Conservation (phyloP, 2,113 vertebrate species). For the Stomatorhinus ivindoensis region DNA sequence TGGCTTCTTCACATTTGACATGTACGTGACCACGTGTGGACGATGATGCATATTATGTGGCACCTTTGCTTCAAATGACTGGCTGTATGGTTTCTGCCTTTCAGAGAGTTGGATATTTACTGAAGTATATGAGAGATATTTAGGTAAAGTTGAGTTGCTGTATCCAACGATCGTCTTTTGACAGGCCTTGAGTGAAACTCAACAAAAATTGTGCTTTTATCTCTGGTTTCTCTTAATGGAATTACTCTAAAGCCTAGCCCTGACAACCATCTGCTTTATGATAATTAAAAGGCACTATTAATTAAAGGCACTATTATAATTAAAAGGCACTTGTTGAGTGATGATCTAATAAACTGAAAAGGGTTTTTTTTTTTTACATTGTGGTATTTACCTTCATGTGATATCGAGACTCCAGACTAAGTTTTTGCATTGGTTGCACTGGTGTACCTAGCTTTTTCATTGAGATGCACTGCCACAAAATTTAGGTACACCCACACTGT, state of each 20-base stretch:
- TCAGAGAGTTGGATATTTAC: background rate
- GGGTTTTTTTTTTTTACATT: too few relatives aligned
- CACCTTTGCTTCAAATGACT: background rate
- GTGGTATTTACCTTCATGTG: too few relatives aligned
- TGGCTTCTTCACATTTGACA: background rate
- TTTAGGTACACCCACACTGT: too few relatives aligned
- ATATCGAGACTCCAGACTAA: too few relatives aligned
- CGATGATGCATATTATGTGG: background rate
- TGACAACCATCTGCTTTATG: slow-evolving; percentile 36
- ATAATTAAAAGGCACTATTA: slow-evolving; percentile 29
- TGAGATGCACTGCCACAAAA: too few relatives aligned
- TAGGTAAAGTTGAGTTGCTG: background rate
- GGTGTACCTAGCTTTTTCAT: too few relatives aligned
- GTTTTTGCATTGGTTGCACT: too few relatives aligned
- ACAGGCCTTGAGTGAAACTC: background rate
- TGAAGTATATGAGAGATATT: too few relatives aligned
- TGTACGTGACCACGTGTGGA: background rate
- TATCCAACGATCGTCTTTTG: background rate
- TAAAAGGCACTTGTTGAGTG: slow-evolving; percentile 8
- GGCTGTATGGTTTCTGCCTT: background rate
- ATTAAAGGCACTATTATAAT: too few relatives aligned
- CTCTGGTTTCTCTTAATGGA: slow-evolving; percentile 24
- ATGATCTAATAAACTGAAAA: background rate
- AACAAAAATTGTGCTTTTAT: background rate
- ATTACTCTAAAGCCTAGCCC: slow-evolving; percentile 20